phyloP scores from a whole-genome alignment of 2,113 vertebrate genomes.

The Canis aureus region DNA sequence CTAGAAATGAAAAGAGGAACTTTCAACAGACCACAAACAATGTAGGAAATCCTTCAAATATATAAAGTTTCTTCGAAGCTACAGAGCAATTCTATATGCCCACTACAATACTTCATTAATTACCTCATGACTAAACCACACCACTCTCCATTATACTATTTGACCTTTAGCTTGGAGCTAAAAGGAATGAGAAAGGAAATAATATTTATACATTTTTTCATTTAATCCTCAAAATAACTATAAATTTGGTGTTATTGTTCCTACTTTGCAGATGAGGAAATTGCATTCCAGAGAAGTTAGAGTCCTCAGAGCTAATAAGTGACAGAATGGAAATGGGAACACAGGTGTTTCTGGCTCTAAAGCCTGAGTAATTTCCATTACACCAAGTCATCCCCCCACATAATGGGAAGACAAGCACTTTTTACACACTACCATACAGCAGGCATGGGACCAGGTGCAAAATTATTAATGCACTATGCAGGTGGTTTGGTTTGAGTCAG shows the following conservation, averaged over 20 bases:
- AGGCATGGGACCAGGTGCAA: neutral
- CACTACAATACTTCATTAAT: neutral
- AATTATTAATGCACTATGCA: neutral
- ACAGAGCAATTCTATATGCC: neutral
- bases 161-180: neutral
- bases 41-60: constrained; percentile 3
- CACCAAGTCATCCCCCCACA: neutral
- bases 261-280: neutral
- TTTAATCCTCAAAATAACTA: constrained; percentile 32
- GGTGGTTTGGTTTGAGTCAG: neutral
- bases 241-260: neutral
- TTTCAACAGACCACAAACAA: neutral
- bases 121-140: neutral
- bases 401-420: neutral
- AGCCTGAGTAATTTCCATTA: neutral
- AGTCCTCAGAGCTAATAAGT: neutral
- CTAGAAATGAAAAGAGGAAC: neutral
- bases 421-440: rapidly evolving
- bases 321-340: neutral
- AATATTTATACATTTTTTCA: neutral
- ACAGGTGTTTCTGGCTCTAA: neutral
- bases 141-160: constrained; percentile 7
- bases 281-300: neutral
- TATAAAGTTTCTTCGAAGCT: neutral
- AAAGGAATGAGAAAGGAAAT: neutral